phyloP scores from a whole-genome alignment of 2,113 vertebrate species.

The Raphicerus campestris region DNA sequence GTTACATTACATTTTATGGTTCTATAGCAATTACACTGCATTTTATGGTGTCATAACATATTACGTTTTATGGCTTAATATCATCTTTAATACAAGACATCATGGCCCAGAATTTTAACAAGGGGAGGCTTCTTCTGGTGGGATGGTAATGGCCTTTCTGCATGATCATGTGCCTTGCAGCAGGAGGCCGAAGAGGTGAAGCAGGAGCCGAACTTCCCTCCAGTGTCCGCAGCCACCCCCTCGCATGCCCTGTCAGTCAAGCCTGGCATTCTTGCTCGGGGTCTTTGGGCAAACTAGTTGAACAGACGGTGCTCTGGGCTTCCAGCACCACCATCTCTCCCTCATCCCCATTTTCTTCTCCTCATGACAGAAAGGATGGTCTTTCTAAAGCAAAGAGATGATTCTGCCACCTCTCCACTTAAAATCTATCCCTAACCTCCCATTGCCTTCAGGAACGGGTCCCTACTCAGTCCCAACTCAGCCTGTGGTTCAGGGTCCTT shows the following conservation, averaged over 20 bases:
- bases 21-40: constrained; percentile 62
- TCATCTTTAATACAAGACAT: constrained; percentile 16
- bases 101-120: constrained; percentile 67
- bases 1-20: constrained; percentile 70
- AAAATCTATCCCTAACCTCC: background rate
- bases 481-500: background rate
- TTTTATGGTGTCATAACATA: constrained; percentile 72
- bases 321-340: background rate
- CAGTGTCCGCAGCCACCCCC: rapidly evolving
- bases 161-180: background rate
- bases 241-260: background rate
- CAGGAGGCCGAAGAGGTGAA: background rate
- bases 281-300: background rate
- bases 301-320: background rate
- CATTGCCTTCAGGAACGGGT: background rate
- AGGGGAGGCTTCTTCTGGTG: constrained; percentile 25
- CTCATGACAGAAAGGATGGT: background rate
- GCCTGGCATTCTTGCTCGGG: background rate
- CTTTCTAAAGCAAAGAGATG: background rate
- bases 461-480: background rate
- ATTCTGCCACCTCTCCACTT: background rate
- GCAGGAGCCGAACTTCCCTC: background rate
- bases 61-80: constrained; percentile 70
- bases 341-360: background rate
- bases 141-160: constrained; percentile 15